These are phyloP conservation scores for Hymenochirus boettgeri DNA, from an alignment of 2,113 vertebrate species.

Conservation along the genomic window DNA sequence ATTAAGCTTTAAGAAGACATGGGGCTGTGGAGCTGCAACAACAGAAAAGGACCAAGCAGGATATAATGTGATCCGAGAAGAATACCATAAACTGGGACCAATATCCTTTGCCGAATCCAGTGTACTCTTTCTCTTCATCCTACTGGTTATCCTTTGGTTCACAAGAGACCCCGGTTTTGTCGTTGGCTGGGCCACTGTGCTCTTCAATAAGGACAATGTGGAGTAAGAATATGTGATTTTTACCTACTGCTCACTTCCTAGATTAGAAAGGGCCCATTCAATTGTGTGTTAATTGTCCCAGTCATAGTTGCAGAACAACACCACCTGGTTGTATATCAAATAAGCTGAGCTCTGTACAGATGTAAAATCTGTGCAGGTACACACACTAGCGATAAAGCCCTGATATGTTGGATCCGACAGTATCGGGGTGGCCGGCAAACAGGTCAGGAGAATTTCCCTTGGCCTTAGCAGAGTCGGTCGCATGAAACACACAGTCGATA, in stretches of 20 bases:
- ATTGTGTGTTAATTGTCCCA: too few relatives aligned
- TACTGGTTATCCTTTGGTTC: conserved; percentile 88
- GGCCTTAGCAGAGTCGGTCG: too few relatives aligned
- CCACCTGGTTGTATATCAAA: too few relatives aligned
- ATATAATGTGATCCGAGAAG: conserved; percentile 69
- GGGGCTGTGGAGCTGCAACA: conserved; percentile 68
- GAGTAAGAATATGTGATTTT: conserved; percentile 62
- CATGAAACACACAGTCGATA: too few relatives aligned
- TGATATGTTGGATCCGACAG: too few relatives aligned
- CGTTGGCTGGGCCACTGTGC: conserved; percentile 73
- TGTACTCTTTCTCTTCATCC: conserved; percentile 76
- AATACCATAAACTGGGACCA: conserved; percentile 78
- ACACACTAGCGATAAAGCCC: too few relatives aligned
- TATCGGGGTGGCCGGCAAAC: too few relatives aligned
- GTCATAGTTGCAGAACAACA: too few relatives aligned
- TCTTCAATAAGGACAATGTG: conserved; percentile 68
- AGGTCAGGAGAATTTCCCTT: too few relatives aligned
- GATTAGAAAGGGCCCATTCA: too few relatives aligned
- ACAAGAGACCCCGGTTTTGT: conserved; percentile 87
- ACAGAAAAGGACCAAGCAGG: conserved; percentile 70
- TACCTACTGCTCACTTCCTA: not conserved
- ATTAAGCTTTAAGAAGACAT: conserved; percentile 75
- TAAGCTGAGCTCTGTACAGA: too few relatives aligned
- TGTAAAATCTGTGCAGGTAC: too few relatives aligned
- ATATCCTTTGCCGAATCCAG: conserved; percentile 81